These are phyloP conservation scores for Linyphia triangularis DNA, from an alignment of 2,888 invertebrate genomes.

Conservation along the genomic window DNA sequence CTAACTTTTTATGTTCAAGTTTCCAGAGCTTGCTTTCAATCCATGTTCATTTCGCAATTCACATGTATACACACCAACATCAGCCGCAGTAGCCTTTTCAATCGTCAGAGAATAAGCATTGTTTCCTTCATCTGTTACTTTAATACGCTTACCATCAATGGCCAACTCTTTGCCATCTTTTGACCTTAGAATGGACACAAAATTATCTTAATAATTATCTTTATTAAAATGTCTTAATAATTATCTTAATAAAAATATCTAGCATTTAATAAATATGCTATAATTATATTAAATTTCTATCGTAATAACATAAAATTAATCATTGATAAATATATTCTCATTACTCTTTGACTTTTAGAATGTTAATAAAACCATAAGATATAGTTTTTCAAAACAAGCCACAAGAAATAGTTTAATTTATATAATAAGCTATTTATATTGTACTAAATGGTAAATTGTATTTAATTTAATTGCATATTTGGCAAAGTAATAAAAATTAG, in stretches of 20 bases:
- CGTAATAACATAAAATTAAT: too few species aligned
- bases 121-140: constrained; percentile 62
- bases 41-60: constrained; percentile 87
- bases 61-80: constrained; percentile 90
- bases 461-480: too few species aligned
- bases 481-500: too few species aligned
- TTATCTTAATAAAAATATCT: not conserved
- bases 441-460: too few species aligned
- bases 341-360: too few species aligned
- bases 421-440: too few species aligned
- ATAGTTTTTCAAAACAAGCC: too few species aligned
- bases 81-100: constrained; percentile 91
- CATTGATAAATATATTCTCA: too few species aligned
- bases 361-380: too few species aligned
- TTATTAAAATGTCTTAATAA: too few species aligned
- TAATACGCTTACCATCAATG: constrained; percentile 79
- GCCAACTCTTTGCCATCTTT: constrained; percentile 91
- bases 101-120: constrained; percentile 83
- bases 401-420: too few species aligned
- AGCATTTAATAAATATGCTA: not conserved
- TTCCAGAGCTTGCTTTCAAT: constrained; percentile 87
- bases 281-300: not conserved
- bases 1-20: constrained; percentile 82
- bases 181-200: constrained; percentile 80
- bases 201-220: too few species aligned